These are phyloP conservation scores for Gerris buenoi DNA, from an alignment of 1,140 invertebrate species.

Conservation along the genomic window DNA sequence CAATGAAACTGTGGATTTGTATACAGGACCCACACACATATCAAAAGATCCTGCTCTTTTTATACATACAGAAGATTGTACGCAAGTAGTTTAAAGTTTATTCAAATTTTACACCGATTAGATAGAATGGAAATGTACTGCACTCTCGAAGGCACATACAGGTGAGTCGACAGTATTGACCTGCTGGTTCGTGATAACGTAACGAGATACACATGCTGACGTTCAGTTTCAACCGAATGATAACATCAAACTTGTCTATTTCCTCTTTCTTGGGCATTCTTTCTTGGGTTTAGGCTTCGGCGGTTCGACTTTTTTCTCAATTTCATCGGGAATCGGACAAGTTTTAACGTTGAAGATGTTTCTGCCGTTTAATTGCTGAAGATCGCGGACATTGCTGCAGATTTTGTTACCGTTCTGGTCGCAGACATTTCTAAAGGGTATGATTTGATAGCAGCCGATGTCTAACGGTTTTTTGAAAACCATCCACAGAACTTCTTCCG, in stretches of 20 bases:
- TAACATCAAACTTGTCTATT: background rate
- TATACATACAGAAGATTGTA: too few species aligned
- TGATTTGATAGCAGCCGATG: background rate
- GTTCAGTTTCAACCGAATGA: background rate
- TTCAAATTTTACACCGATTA: too few species aligned
- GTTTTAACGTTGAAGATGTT: background rate
- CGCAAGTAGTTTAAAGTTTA: too few species aligned
- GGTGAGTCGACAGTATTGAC: too few species aligned
- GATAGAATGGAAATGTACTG: too few species aligned
- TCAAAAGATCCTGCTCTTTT: too few species aligned
- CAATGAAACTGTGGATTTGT: too few species aligned
- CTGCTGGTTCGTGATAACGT: too few species aligned
- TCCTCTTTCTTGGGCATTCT: background rate
- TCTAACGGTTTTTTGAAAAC: slow-evolving; percentile 31
- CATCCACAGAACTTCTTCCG: slow-evolving; percentile 56
- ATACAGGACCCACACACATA: too few species aligned
- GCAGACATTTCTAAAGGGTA: background rate
- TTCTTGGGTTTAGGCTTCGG: background rate
- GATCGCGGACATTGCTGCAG: background rate
- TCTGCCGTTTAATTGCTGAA: background rate
- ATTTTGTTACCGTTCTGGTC: background rate
- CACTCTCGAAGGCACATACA: too few species aligned
- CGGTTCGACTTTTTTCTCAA: background rate
- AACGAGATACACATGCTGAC: background rate
- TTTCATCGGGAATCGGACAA: too few species aligned